These are phyloP conservation scores for Chalcosyrphus nemorum DNA, from an alignment of 2,888 invertebrate species.

Conservation along the genomic window DNA sequence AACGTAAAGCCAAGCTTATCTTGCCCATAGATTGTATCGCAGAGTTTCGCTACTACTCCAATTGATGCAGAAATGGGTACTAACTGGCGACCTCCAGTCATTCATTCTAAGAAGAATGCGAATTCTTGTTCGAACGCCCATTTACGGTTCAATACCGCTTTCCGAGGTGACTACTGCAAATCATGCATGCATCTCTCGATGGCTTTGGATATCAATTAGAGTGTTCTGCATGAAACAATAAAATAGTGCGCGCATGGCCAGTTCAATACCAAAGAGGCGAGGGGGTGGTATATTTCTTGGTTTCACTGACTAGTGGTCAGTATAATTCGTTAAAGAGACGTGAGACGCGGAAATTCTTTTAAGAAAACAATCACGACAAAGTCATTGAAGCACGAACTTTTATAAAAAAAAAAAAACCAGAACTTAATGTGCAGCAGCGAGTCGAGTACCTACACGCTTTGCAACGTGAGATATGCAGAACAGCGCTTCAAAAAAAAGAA, in stretches of 20 bases:
- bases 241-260: constrained; percentile 15
- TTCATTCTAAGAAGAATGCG: constrained; percentile 40
- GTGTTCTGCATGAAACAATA: constrained; percentile 31
- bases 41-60: constrained; percentile 34
- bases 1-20: constrained; percentile 31
- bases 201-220: constrained; percentile 56
- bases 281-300: constrained; percentile 3
- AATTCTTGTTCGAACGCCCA: constrained; percentile 53
- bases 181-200: constrained; percentile 51
- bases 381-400: constrained; percentile 59
- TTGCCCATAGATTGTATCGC: constrained; percentile 35
- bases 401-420: constrained; percentile 15
- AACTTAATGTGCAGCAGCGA: constrained; percentile 8
- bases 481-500: constrained; percentile 41
- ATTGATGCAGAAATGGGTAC: constrained; percentile 31
- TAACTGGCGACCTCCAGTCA: constrained; percentile 20
- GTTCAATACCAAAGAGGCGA: background rate
- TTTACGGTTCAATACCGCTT: constrained; percentile 60
- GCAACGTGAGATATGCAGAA: constrained; percentile 62
- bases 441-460: background rate
- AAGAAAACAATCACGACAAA: constrained; percentile 32
- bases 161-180: constrained; percentile 58
- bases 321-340: background rate
- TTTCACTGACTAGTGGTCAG: constrained; percentile 28
- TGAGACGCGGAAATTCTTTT: background rate